phyloP scores from a whole-genome alignment of 2,113 vertebrate species.

The Phaetusa simplex region DNA sequence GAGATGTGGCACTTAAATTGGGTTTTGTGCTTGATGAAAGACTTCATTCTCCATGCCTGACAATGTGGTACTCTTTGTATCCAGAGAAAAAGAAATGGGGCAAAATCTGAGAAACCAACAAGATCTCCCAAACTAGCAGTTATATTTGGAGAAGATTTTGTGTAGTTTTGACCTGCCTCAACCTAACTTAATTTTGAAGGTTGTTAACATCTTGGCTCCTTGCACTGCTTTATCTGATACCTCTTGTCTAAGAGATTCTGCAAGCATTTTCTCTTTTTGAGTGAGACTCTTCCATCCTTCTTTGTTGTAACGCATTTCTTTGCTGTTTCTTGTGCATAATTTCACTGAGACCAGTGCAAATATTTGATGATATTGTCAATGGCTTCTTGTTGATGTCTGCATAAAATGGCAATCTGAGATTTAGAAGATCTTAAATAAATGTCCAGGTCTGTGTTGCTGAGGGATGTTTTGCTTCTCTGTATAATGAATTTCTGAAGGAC shows the following conservation, averaged over 20 bases:
- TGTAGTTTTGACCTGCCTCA: background rate
- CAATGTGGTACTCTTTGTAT: background rate
- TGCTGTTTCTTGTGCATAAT: constrained; percentile 1
- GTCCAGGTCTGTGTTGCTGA: background rate
- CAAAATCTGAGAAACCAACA: background rate
- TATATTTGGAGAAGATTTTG: background rate
- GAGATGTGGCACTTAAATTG: background rate
- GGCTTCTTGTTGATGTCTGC: constrained; percentile 1
- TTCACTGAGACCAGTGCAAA: background rate
- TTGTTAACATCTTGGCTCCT: background rate
- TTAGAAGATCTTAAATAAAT: constrained; percentile 9
- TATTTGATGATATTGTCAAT: background rate
- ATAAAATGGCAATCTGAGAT: background rate
- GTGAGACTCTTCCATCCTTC: background rate
- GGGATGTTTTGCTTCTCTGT: constrained; percentile 4
- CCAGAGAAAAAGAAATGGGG: background rate
- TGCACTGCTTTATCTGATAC: constrained; percentile 1
- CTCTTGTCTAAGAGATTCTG: constrained; percentile 14
- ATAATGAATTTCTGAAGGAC: background rate
- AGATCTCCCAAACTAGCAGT: background rate
- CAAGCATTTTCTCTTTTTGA: constrained; percentile 21
- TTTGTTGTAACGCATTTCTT: constrained; percentile 7
- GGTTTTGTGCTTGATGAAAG: background rate
- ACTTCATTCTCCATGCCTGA: background rate
- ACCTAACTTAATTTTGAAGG: constrained; percentile 15